Percentiles rank a stretch among this genome's conserved stretches.
Evolutionary conservation across 37 sponge, comb jelly and placozoan species (phyloP).

Genomic region (Ianthella basta): DNA sequence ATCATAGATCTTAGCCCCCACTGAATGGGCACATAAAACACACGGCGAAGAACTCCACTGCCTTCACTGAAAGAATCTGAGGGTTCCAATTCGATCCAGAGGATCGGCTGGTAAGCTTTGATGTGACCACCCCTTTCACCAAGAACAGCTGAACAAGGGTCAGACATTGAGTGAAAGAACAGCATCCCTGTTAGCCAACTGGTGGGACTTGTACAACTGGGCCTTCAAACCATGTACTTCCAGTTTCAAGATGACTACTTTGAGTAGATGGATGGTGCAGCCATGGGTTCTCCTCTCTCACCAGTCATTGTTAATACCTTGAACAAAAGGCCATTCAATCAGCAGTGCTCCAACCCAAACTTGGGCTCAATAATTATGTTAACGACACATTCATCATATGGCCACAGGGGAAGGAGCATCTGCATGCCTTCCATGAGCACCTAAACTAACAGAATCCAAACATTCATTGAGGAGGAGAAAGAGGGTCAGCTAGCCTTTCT

Average conservation of each 20-base stretch:
- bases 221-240: conserved; percentile 13
- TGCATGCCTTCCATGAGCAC: background rate
- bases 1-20: background rate
- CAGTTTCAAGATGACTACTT: conserved; percentile 12
- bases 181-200: too few relatives aligned
- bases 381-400: background rate
- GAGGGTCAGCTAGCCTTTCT: background rate
- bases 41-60: background rate
- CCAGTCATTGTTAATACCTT: background rate
- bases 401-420: background rate
- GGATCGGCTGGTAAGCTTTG: background rate
- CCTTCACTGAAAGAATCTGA: background rate
- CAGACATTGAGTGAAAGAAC: background rate
- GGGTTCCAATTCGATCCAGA: background rate
- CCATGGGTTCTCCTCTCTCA: conserved; percentile 37
- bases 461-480: conserved; percentile 6
- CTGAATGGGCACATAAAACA: background rate
- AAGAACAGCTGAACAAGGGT: background rate
- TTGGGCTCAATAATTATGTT: background rate
- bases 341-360: background rate
- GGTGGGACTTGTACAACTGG: background rate
- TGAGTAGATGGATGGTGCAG: conserved; percentile 10
- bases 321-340: background rate
- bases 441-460: background rate
- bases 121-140: background rate